Base-by-base conservation (phyloP, 2,888 invertebrate genomes). In the Rhagonycha fulva region DNA sequence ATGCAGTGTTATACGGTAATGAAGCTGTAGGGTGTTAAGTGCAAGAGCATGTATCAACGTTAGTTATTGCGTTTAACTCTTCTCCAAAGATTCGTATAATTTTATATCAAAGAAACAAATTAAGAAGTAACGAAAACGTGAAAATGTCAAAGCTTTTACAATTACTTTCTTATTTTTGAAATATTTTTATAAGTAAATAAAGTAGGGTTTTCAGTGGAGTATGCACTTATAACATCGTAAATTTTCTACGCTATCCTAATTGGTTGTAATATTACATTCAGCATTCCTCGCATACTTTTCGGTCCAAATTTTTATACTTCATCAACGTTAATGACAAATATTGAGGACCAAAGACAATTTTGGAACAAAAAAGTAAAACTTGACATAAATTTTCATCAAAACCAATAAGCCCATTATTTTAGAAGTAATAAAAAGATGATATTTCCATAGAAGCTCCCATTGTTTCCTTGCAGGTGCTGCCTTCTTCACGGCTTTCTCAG, bases 41-140 rank as follows among this genome's bases (percentile, higher is more conserved):
- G 84, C 84, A 82, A 82, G 83, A 83, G 79, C 83, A 83, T 84
- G 84, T 84, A 84, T 84, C 84, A 84, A 80, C 82, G 82, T 83
- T 83, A 83, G 84, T 82, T 83, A 83, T 81, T 81, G 83, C 82
- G 79, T 82, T 83, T 82, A 84, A 83, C 82, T 84, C 81, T 82
- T 80, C 78, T 77, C 76, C 80, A 79, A 74, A 66, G 79, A 77
- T 79, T 81, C 80, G 75, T 82, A 83, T 82, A 81, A 83, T 82
- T 82, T 81, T 78, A 83, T 81, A 82, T 82, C 47, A 47, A 47
- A 47, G 47, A 47, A 47, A 66, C 24, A 66, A 66, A 66, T 66
- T 23, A 66, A 66, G 14, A 66, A 66, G 63, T 24, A 24, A 66
- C 7, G 63, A 24, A 11, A 66, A 24, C 9, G 63, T 2, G 4